A percentile compares a stretch with the other conserved stretches of the same genome.
Evolutionary conservation across 2,888 invertebrate species (phyloP).

Genomic region (Linnaemya tessellans): DNA sequence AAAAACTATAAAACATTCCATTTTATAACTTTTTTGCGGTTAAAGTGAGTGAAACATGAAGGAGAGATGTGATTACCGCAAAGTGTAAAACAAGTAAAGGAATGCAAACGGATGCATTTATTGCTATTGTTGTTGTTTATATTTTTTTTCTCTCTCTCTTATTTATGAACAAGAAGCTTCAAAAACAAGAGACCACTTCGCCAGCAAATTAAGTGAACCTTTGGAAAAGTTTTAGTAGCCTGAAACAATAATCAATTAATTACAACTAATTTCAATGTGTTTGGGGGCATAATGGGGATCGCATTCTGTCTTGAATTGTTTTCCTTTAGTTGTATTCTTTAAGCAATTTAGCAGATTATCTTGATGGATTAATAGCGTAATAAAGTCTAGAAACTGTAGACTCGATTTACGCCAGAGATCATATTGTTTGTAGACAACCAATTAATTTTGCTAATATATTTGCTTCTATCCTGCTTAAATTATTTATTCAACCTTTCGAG

Average conservation of each 20-base stretch:
- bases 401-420: no score
- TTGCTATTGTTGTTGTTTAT: conserved; percentile 16
- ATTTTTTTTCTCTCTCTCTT: no score
- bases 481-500: no score
- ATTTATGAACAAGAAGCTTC: conserved; percentile 23
- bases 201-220: conserved; percentile 15
- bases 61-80: conserved; percentile 69
- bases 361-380: no score
- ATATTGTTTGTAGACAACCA: no score
- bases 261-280: conserved; percentile 10
- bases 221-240: conserved; percentile 6
- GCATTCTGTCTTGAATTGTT: neutral
- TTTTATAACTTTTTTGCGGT: conserved; percentile 67
- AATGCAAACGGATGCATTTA: conserved; percentile 64
- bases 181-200: neutral
- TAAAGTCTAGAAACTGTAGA: no score
- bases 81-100: conserved; percentile 64
- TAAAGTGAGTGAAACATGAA: conserved; percentile 60
- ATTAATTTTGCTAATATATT: no score
- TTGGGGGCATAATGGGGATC: neutral
- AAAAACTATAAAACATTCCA: conserved; percentile 57
- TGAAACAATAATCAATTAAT: conserved; percentile 50
- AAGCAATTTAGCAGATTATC: no score
- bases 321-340: no score
- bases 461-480: no score